Base-by-base conservation (phyloP, 2,113 vertebrate genomes). In the Cephalopterus ornatus region DNA sequence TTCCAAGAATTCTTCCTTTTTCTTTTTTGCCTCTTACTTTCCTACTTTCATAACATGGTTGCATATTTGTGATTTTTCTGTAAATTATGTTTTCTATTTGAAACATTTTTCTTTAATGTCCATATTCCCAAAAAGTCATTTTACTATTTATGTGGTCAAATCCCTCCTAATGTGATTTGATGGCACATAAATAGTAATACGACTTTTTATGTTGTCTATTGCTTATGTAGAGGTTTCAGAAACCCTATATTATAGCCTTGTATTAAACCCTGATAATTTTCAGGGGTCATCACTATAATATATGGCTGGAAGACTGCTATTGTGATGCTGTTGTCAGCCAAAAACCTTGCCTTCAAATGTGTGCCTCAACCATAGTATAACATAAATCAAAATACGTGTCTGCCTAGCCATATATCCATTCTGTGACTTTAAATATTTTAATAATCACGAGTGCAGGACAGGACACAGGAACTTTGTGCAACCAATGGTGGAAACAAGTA, bases 381-480 rank as follows among this genome's bases (percentile, higher is more conserved):
- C 37, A 76, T 97, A 97, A 98, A 98, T 98, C 98, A 98, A 94
- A 91, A 85, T 78, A 63, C 52, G 91, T 85, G 92, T 93, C 97
- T 96, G 85, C 66, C 37, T 75, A 80, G 89, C 95, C 56, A 30
- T 97, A 97, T 97, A 97, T 97, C 95, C 95, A 93, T 94, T 93
- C 92, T 95, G 90, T 97, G 96, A 93, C 90, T 97, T 98, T 95
- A 97, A 97, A 97, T 97, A 97, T 97, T 98, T 98, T 96, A 97
- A 97, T 96, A 98, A 96, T 95, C 93, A 95, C 0, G 77, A 88
- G 88, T 95, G n/a, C 61, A 50, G 82, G 91, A 91, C 70, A 9
- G 96, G 95, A 74, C 89, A 96, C 84, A 1, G 94, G 78, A 76
- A 81, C 89, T 83, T 97, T 94, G 91, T 91, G 83, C 79, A 96